Conservation (phyloP, 2,113 vertebrate genomes). For the Plotosus lineatus region DNA sequence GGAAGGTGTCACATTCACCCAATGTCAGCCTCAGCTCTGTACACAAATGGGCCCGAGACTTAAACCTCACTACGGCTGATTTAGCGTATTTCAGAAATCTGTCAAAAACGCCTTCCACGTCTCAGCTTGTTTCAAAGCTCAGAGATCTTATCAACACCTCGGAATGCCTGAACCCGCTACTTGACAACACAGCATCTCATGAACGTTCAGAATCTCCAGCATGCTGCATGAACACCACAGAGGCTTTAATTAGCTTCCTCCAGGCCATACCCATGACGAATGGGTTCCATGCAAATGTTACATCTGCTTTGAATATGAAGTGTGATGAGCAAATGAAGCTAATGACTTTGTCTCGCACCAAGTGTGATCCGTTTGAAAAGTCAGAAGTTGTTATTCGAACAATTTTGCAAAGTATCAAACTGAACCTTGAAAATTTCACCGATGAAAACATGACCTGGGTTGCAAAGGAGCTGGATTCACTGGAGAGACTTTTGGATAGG, state of each 20-base stretch:
- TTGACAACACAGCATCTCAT: not conserved
- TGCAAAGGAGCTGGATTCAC: constrained; percentile 61
- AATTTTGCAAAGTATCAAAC: constrained; percentile 60
- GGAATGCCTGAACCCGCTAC: constrained; percentile 60
- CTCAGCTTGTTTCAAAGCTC: constrained; percentile 51
- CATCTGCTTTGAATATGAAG: constrained; percentile 53
- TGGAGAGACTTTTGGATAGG: constrained; percentile 65
- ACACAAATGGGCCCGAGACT: constrained; percentile 57
- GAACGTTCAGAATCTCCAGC: constrained; percentile 13
- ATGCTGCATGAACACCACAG: constrained; percentile 60
- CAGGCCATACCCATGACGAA: constrained; percentile 52
- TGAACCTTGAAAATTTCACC: constrained; percentile 58
- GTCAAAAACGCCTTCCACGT: constrained; percentile 49
- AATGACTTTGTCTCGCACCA: constrained; percentile 34
- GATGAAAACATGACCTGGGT: constrained; percentile 56
- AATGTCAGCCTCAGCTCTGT: constrained; percentile 57
- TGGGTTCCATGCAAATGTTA: constrained; percentile 35
- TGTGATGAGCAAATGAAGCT: constrained; percentile 51
- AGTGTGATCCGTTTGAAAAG: constrained; percentile 34
- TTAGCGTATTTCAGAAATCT: constrained; percentile 56
- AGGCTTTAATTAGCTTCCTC: constrained; percentile 57
- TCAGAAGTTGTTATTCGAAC: constrained; percentile 47
- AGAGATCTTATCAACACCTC: constrained; percentile 49
- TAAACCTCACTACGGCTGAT: constrained; percentile 64
- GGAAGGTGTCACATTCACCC: constrained; percentile 47